Evolutionary conservation across 37 sponge, comb jelly and placozoan species (phyloP).

Genomic region (Aplysina aerophoba): DNA sequence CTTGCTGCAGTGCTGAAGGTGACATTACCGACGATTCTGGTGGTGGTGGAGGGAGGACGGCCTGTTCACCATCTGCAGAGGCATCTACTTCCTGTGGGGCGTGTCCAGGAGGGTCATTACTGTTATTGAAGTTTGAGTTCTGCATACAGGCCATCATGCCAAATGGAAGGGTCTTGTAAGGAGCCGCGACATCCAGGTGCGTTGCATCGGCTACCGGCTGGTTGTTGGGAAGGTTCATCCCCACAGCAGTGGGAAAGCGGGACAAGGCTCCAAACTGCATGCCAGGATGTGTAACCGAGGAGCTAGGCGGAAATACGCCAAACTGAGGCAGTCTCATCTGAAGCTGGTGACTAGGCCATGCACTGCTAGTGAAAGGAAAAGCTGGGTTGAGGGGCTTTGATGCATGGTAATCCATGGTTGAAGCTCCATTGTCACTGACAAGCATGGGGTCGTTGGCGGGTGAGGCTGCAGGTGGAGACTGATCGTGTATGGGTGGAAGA

Average conservation of each 20-base stretch:
- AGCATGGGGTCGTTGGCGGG: not conserved
- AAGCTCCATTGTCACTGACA: not conserved
- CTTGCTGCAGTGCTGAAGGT: not conserved
- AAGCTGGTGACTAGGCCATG: not conserved
- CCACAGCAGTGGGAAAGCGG: not conserved
- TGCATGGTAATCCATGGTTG: not conserved
- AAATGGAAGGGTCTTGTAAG: not conserved
- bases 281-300: not conserved
- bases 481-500: not conserved
- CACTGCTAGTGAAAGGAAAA: not conserved
- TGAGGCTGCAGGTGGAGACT: not conserved
- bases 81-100: not conserved
- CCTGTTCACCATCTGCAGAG: too few relatives aligned
- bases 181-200: not conserved
- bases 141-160: conserved; percentile 20
- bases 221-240: conserved; percentile 45
- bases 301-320: not conserved
- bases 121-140: conserved; percentile 34
- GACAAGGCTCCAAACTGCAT: conserved; percentile 5
- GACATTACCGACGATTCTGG: too few relatives aligned
- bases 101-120: not conserved
- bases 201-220: conserved; percentile 8
- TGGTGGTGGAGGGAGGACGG: too few relatives aligned
- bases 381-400: not conserved
- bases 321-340: conserved; percentile 15